Evolutionary conservation across 2,888 invertebrate genomes (phyloP).

Genomic region (Pollenia angustigena): DNA sequence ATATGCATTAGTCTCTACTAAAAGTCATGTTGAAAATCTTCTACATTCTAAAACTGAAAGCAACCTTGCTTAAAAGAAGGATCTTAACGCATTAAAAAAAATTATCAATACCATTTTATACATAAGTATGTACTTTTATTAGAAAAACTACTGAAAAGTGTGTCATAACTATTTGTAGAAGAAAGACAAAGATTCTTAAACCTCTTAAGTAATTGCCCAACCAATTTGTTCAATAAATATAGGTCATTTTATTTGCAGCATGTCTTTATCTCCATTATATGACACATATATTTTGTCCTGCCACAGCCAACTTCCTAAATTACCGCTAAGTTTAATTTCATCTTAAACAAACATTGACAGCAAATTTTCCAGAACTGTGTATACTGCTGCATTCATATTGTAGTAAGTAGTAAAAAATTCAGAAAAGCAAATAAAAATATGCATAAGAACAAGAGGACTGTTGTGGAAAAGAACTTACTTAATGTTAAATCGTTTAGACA

Average conservation of each 20-base stretch:
- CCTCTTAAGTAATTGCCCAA: not conserved
- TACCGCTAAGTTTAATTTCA: conserved; percentile 60
- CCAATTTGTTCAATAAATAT: conserved; percentile 6
- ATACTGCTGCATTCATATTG: not conserved
- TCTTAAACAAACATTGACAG: conserved; percentile 65
- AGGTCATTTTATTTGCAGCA: conserved; percentile 43
- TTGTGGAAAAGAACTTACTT: conserved; percentile 17
- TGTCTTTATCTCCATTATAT: conserved; percentile 22
- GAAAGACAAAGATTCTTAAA: not conserved
- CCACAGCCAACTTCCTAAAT: conserved; percentile 56
- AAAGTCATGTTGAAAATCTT: no score
- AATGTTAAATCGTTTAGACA: conserved; percentile 71
- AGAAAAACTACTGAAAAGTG: not conserved
- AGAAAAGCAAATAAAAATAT: conserved; percentile 57
- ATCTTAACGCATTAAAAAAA: no score
- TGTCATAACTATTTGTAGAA: not conserved
- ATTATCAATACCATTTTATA: no score
- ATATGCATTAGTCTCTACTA: no score
- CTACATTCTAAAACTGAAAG: no score
- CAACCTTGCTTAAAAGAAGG: no score
- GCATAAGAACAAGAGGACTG: not conserved
- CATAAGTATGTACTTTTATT: not conserved
- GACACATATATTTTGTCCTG: conserved; percentile 49
- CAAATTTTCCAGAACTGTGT: conserved; percentile 31
- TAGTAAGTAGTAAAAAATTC: conserved; percentile 51